Base-by-base conservation (phyloP, 2,888 invertebrate genomes). In the Neoitamus cyanurus region DNA sequence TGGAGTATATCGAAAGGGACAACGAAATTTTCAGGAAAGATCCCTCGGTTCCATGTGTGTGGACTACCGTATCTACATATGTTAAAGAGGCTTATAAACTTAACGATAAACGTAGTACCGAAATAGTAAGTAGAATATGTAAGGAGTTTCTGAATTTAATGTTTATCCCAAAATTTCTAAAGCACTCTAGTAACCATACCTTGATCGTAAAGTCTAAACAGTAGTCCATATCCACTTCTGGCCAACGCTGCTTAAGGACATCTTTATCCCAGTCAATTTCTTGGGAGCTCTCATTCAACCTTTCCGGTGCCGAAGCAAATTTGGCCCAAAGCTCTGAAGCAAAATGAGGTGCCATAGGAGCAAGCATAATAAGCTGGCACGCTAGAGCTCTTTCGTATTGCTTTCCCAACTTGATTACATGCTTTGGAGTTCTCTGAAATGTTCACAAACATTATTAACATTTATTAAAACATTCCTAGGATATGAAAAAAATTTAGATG, bases 281-380 rank as follows among this genome's bases (percentile, higher is more conserved):
- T 9, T 89, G 88, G 3, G 92, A 90, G 84, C 89, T 85, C 0
- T 87, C 87, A 88, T 92, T 92, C 13, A 94, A 88, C 87, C 93
- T 93, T 87, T 94, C 92, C 3, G 94, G 94, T 2, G 94, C 94
- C 0, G 93, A 93, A 42, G 93, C 91, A 88, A 97, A 94, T 77
- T 95, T 97, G 28, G 94, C 93, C 98, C 98, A 99, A 15, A 98
- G 91, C 90, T 98, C 98, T 0, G 96, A 96, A 37, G 97, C 95
- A 91, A 98, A 98, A 91, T 97, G 96, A 0, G 99, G 99, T 0
- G 96, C 96, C 89, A 98, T 93, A 0, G 98, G 98, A 3, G 97
- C 94, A 58, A 98, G 89, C 94, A 97, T 95, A 86, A 98, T 95
- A 83, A 98, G 93, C 88, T 97, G 94, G 31, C 93, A 92, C 0